A percentile compares a stretch with the other conserved stretches of the same genome.
Conservation (phyloP, 2,888 invertebrate species). For the Diadegma fenestrale region DNA sequence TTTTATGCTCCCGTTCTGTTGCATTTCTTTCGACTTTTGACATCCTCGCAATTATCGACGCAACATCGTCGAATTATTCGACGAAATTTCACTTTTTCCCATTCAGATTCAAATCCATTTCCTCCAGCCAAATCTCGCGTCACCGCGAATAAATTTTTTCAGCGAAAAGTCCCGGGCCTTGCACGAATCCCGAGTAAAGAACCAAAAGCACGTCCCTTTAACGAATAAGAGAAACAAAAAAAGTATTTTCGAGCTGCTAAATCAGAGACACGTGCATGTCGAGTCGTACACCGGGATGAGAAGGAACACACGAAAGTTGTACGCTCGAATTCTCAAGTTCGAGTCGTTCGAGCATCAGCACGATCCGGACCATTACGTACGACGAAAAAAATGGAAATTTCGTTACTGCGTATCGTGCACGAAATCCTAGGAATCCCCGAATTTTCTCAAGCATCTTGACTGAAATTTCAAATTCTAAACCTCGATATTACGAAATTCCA, state of each 20-base stretch:
- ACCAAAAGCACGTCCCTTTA: not conserved
- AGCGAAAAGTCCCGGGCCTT: slow-evolving; percentile 31
- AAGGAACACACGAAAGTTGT: slow-evolving; percentile 32
- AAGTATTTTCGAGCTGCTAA: slow-evolving; percentile 34
- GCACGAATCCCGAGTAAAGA: slow-evolving; percentile 4
- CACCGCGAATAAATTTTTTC: slow-evolving; percentile 37
- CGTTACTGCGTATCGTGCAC: not conserved
- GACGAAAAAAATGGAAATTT: slow-evolving; percentile 29
- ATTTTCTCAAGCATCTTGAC: not conserved
- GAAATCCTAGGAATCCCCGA: not conserved
- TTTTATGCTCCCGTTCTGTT: slow-evolving; percentile 12
- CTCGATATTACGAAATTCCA: not conserved
- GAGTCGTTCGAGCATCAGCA: slow-evolving; percentile 63
- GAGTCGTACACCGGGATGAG: slow-evolving; percentile 6
- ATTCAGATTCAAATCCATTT: no score
- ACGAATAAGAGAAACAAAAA: slow-evolving; percentile 25
- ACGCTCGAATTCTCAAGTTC: slow-evolving; percentile 60
- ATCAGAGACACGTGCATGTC: slow-evolving; percentile 61
- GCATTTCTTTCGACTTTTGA: slow-evolving; percentile 17
- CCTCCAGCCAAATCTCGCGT: not conserved
- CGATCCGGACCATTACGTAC: slow-evolving; percentile 53
- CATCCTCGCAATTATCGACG: slow-evolving; percentile 21
- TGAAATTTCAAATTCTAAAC: not conserved
- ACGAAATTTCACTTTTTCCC: slow-evolving; percentile 52
- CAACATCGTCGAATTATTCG: slow-evolving; percentile 29